A percentile compares a stretch with the other conserved stretches of the same genome.
phyloP scores from a whole-genome alignment of 2,113 vertebrate genomes.

The Trichechus manatus region DNA sequence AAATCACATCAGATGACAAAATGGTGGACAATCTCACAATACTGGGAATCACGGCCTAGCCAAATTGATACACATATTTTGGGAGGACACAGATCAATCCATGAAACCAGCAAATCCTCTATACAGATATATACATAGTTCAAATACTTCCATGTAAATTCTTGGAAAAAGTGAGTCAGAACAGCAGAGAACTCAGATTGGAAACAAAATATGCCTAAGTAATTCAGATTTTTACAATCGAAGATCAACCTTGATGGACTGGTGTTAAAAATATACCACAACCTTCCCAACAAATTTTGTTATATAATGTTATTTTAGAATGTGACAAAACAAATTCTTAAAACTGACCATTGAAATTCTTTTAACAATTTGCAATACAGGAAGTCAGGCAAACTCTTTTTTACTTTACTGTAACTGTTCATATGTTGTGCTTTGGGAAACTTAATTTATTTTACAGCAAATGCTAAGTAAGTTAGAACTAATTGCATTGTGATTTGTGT shows the following conservation, averaged over 20 bases:
- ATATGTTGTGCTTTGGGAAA: conserved; percentile 30
- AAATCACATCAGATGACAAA: too few relatives aligned
- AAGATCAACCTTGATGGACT: not conserved
- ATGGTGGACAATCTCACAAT: too few relatives aligned
- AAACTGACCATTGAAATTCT: not conserved
- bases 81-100: too few relatives aligned
- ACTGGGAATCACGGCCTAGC: too few relatives aligned
- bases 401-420: conserved; percentile 45
- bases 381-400: conserved; percentile 2
- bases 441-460: conserved; percentile 76
- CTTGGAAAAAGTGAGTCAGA: not conserved
- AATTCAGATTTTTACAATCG: conserved; percentile 39
- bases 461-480: conserved; percentile 74
- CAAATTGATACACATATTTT: too few relatives aligned
- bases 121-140: not conserved
- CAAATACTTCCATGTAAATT: not conserved
- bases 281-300: conserved; percentile 1
- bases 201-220: conserved; percentile 12
- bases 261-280: conserved; percentile 22
- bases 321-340: conserved; percentile 41
- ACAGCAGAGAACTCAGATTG: not conserved
- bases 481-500: conserved; percentile 44
- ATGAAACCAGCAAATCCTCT: not conserved
- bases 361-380: not conserved
- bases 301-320: conserved; percentile 16